Percentiles rank a stretch among this genome's conserved stretches.
Evolutionary conservation across 2,888 invertebrate species (phyloP).

Genomic region (Cryptus viduatorius): DNA sequence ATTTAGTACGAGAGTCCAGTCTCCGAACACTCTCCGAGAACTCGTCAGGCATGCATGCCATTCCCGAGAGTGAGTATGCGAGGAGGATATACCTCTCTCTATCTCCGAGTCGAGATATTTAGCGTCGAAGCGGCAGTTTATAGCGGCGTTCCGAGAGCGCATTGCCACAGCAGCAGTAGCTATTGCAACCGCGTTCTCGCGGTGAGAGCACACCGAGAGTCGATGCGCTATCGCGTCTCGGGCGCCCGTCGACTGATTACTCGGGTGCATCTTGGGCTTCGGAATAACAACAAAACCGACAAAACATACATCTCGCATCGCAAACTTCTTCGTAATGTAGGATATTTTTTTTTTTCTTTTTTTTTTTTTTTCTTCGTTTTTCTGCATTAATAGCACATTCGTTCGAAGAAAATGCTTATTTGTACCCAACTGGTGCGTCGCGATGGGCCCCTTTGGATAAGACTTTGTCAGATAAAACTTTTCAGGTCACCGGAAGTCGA

Average conservation of each 20-base stretch:
- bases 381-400: not conserved
- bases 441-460: conserved; percentile 53
- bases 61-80: conserved; percentile 45
- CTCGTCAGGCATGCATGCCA: conserved; percentile 55
- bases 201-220: conserved; percentile 40
- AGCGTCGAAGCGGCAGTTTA: conserved; percentile 60
- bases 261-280: conserved; percentile 51
- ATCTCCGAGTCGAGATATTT: conserved; percentile 57
- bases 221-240: conserved; percentile 55
- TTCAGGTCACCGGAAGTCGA: conserved; percentile 73
- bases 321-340: no score
- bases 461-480: conserved; percentile 57
- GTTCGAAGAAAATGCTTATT: not conserved
- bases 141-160: conserved; percentile 55
- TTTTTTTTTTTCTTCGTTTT: no score
- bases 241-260: conserved; percentile 53
- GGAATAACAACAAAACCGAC: conserved; percentile 55
- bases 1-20: conserved; percentile 56
- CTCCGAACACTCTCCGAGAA: conserved; percentile 18
- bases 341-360: no score
- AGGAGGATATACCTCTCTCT: conserved; percentile 3
- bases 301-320: not conserved
- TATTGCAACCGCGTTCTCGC: conserved; percentile 35
- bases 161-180: conserved; percentile 56
- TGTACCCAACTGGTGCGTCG: not conserved